Evolutionary conservation across 2,888 invertebrate genomes (phyloP).

Genomic region (Uloborus plumipes): DNA sequence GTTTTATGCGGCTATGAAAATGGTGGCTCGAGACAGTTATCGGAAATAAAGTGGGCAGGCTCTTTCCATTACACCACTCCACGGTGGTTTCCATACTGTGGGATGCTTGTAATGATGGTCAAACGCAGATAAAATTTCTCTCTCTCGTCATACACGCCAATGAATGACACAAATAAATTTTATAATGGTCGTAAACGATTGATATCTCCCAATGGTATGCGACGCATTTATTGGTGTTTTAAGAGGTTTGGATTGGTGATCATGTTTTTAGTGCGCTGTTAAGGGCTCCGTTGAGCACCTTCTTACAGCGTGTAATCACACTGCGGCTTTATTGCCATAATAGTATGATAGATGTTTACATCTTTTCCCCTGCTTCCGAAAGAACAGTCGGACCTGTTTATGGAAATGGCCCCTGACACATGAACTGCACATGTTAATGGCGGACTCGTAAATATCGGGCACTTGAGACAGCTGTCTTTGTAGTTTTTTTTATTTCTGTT

Average conservation of each 20-base stretch:
- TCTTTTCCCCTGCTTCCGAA: no score
- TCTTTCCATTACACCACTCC: constrained; percentile 1
- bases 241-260: constrained; percentile 56
- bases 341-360: no score
- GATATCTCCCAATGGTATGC: constrained; percentile 58
- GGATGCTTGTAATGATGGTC: constrained; percentile 54
- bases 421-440: no score
- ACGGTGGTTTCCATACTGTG: constrained; percentile 2
- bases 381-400: no score
- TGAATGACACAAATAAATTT: constrained; percentile 64
- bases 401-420: no score
- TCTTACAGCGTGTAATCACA: constrained; percentile 39
- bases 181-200: constrained; percentile 64
- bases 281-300: constrained; percentile 33
- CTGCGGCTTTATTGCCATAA: no score
- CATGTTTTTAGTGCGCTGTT: constrained; percentile 61
- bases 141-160: constrained; percentile 21
- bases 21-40: constrained; percentile 51
- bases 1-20: constrained; percentile 64
- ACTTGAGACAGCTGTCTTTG: no score
- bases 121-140: constrained; percentile 57
- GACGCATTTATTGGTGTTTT: constrained; percentile 58
- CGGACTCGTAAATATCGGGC: no score
- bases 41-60: constrained; percentile 55
- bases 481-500: no score